Conservation (phyloP, 1,140 invertebrate species). For the Ceratitis capitata region DNA sequence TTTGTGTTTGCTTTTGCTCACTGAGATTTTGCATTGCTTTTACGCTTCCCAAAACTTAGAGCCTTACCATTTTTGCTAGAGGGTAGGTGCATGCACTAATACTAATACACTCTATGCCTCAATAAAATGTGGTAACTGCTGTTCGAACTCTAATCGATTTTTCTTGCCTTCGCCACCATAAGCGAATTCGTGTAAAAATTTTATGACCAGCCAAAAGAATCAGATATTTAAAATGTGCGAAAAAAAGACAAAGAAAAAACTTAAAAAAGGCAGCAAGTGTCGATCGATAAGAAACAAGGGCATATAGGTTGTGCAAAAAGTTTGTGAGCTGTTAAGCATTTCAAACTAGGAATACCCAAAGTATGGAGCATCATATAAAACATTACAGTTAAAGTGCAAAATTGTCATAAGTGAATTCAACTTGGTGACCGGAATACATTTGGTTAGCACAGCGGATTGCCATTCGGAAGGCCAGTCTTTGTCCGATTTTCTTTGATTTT, state of each 20-base stretch:
- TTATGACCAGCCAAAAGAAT: neutral
- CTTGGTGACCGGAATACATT: too few species aligned
- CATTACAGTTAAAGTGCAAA: neutral
- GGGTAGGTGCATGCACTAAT: too few species aligned
- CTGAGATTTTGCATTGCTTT: too few species aligned
- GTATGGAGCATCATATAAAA: neutral
- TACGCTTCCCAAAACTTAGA: too few species aligned
- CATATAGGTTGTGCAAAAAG: neutral
- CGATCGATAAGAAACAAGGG: neutral
- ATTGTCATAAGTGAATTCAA: neutral
- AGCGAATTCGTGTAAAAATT: too few species aligned
- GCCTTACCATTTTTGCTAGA: too few species aligned
- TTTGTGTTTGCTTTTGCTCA: too few species aligned
- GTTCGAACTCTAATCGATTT: constrained; percentile 19
- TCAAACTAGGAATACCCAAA: neutral
- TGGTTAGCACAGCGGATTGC: too few species aligned
- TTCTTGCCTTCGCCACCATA: neutral
- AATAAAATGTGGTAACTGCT: constrained; percentile 27
- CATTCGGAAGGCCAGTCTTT: too few species aligned
- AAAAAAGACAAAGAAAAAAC: neutral
- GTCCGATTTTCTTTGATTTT: too few species aligned
- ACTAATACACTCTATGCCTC: neutral
- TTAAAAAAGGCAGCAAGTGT: neutral
- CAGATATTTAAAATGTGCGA: neutral
- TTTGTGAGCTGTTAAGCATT: neutral